A percentile compares a stretch with the other conserved stretches of the same genome.
phyloP scores from a whole-genome alignment of 53 echinoderm and acorn worm genomes.

The Patiria pectinifera region DNA sequence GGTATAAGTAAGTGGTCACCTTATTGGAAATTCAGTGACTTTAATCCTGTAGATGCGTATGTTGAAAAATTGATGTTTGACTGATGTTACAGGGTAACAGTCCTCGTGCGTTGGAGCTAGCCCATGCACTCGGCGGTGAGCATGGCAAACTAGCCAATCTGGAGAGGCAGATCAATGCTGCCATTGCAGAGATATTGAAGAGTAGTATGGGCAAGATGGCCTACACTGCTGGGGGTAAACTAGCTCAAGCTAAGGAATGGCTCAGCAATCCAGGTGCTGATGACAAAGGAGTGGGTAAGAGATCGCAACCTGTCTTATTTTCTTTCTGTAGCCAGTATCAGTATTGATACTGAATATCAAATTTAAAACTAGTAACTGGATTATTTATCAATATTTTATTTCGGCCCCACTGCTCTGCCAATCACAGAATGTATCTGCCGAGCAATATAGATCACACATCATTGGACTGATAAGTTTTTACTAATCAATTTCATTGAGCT shows the following conservation, averaged over 20 bases:
- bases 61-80: background rate
- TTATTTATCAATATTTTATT: too few relatives aligned
- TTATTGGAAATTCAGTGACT: background rate
- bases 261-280: conserved; percentile 76
- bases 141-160: conserved; percentile 61
- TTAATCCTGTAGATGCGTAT: too few relatives aligned
- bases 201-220: conserved; percentile 87
- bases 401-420: too few relatives aligned
- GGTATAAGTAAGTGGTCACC: too few relatives aligned
- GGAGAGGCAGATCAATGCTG: conserved; percentile 64
- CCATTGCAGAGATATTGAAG: conserved; percentile 70
- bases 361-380: too few relatives aligned
- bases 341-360: too few relatives aligned
- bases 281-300: conserved; percentile 88
- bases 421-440: too few relatives aligned
- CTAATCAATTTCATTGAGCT: too few relatives aligned
- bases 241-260: conserved; percentile 96
- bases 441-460: too few relatives aligned
- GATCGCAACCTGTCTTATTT: background rate
- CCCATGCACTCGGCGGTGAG: conserved; percentile 54
- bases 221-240: conserved; percentile 87
- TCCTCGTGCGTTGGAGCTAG: conserved; percentile 77
- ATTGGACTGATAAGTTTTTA: too few relatives aligned
- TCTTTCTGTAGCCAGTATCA: background rate
- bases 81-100: conserved; percentile 74